Base-by-base conservation (phyloP, 2,113 vertebrate genomes). In the Toxostoma redivivum region DNA sequence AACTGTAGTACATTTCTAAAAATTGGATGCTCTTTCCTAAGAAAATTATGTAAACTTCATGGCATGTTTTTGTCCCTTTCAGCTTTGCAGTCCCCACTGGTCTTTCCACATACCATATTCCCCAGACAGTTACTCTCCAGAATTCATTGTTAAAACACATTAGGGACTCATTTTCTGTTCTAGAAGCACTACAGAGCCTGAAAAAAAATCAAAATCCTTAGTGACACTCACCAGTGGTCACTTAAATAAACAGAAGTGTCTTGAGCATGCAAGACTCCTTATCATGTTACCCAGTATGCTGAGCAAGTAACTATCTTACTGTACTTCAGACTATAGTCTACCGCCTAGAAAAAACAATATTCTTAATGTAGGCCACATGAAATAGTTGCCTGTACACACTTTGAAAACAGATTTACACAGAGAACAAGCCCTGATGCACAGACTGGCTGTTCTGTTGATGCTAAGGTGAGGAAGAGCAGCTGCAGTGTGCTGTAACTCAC, bases 171-270 rank as follows among this genome's bases (percentile, higher is more conserved):
- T 25, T 56, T 95, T 88, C 47, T 76, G 10, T 76, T 81, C 74
- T 44, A 90, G 84, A 87, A 62, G 22, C 15, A 44, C 62, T 57
- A 33, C 21, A 62, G 44, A 47, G 56, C 69, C 47, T 50, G 69
- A 88, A 38, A 22, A 76, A 70, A 96, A 94, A 91, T 61, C 57
- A 90, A 95, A 96, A 96, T 77, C 62, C 65, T 40, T 76, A 58
- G 11, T 48, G 51, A 28, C 16, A 88, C 38, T 95, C 69, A 77
- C 57, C 86, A 90, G 54, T 23, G 58, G 44, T 84, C 87, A 90
- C 73, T 20, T 90, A 82, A 95, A 71, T 76, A 90, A 87, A 80
- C 37, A 88, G 67, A 86, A 66, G 33, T 35, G 21, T 73, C 35
- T 82, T 38, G 28, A 92, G 24, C 54, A 57, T 0, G 0, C 25